Conservation (phyloP, 2,797 vertebrate genomes). For the Rachycentron canadum region DNA sequence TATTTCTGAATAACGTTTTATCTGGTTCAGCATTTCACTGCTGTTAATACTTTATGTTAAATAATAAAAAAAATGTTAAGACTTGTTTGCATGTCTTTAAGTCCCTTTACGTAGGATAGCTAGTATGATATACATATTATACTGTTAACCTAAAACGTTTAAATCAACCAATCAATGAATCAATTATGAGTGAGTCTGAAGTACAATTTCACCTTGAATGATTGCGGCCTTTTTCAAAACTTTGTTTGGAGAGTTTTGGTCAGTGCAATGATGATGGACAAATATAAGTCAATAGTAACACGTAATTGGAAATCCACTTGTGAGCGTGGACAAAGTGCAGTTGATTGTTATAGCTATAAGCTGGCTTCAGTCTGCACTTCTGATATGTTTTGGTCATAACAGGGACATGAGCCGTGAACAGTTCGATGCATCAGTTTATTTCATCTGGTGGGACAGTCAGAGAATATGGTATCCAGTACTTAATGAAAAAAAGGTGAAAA, state of each 20-base stretch:
- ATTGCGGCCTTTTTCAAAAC: neutral
- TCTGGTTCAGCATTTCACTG: slow-evolving; percentile 51
- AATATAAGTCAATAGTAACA: no score
- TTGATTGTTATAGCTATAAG: neutral
- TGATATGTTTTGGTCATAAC: neutral
- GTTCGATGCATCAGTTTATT: neutral
- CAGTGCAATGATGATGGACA: neutral
- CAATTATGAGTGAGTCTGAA: neutral
- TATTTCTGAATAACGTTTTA: slow-evolving; percentile 48
- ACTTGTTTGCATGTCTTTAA: slow-evolving; percentile 9
- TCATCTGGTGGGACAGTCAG: no score
- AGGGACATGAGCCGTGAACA: neutral
- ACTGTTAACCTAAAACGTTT: neutral
- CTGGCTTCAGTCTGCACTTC: neutral
- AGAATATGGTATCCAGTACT: neutral
- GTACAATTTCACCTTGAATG: neutral
- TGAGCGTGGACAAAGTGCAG: neutral
- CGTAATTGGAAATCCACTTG: neutral
- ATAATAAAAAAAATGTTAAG: slow-evolving; percentile 34
- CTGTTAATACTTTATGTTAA: slow-evolving; percentile 52
- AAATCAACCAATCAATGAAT: no score
- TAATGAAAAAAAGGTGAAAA: neutral
- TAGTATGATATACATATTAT: neutral
- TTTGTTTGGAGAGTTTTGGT: no score
- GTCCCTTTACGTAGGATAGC: slow-evolving; percentile 2